Evolutionary conservation across 2,797 vertebrate species (phyloP).

Genomic region (Telmatherina bonti): DNA sequence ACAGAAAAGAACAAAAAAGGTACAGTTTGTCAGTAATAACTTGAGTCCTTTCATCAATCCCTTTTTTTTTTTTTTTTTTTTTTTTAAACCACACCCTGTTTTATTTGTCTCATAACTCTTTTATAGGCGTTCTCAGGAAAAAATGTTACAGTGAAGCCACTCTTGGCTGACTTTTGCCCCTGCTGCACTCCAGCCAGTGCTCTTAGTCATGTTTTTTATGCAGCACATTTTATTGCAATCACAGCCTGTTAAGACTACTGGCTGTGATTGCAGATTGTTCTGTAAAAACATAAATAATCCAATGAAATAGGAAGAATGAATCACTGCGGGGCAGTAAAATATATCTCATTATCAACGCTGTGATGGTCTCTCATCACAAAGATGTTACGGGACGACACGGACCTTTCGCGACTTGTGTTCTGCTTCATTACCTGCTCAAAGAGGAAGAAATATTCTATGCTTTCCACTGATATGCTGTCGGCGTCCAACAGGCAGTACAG

Average conservation of each 20-base stretch:
- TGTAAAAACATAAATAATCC: conserved; percentile 49
- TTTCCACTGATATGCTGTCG: conserved; percentile 88
- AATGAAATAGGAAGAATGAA: conserved; percentile 52
- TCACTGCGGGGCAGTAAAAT: conserved; percentile 49
- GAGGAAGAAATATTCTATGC: conserved; percentile 91
- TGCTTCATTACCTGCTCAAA: conserved; percentile 90
- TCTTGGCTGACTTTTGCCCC: conserved; percentile 56
- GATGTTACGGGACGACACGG: conserved; percentile 1
- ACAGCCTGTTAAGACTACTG: conserved; percentile 50
- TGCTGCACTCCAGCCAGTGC: conserved; percentile 54
- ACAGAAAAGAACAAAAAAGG: conserved; percentile 25
- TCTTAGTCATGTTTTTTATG: conserved; percentile 69
- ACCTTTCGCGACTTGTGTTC: conserved; percentile 14
- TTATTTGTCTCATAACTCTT: conserved; percentile 68
- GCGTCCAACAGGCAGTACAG: conserved; percentile 92
- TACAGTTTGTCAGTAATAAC: conserved; percentile 50
- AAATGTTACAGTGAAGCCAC: conserved; percentile 64
- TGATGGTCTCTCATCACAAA: conserved; percentile 14
- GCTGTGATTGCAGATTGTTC: conserved; percentile 36
- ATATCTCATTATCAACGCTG: conserved; percentile 35
- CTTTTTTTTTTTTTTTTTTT: too few relatives aligned
- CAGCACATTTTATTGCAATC: conserved; percentile 62
- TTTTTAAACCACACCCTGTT: conserved; percentile 69
- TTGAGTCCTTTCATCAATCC: conserved; percentile 54
- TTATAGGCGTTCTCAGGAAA: conserved; percentile 69